Conservation (phyloP, 2,797 vertebrate genomes). For the Diplodus puntazzo region DNA sequence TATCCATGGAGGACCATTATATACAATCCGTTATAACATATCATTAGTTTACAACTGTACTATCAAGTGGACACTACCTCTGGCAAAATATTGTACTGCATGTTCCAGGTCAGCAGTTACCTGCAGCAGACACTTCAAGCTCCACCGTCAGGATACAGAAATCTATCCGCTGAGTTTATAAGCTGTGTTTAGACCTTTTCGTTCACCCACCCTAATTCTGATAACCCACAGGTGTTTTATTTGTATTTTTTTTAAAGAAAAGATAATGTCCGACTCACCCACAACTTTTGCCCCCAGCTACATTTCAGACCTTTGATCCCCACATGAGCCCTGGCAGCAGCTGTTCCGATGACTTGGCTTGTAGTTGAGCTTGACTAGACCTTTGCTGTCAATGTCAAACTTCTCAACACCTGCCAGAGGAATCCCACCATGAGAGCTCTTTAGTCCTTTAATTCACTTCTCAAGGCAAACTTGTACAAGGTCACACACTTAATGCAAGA, state of each 20-base stretch:
- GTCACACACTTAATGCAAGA: background rate
- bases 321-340: slow-evolving; percentile 28
- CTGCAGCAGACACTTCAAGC: background rate
- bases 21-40: background rate
- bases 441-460: slow-evolving; percentile 47
- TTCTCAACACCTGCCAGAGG: slow-evolving; percentile 54
- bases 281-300: slow-evolving; percentile 28
- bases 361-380: slow-evolving; percentile 37
- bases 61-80: background rate
- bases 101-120: slow-evolving; percentile 2
- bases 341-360: slow-evolving; percentile 33
- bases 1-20: no score
- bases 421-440: slow-evolving; percentile 36
- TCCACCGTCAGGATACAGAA: slow-evolving; percentile 4
- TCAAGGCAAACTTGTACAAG: slow-evolving; percentile 7
- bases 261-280: slow-evolving; percentile 11
- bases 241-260: background rate
- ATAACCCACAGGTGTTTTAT: slow-evolving; percentile 3
- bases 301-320: slow-evolving; percentile 53
- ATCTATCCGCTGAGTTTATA: background rate
- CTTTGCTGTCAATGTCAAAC: slow-evolving; percentile 58
- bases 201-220: slow-evolving; percentile 2
- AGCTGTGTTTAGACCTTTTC: slow-evolving; percentile 1
- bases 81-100: background rate
- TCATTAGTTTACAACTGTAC: background rate